Conservation (phyloP, 1,140 invertebrate genomes). For the Colletes gigas region DNA sequence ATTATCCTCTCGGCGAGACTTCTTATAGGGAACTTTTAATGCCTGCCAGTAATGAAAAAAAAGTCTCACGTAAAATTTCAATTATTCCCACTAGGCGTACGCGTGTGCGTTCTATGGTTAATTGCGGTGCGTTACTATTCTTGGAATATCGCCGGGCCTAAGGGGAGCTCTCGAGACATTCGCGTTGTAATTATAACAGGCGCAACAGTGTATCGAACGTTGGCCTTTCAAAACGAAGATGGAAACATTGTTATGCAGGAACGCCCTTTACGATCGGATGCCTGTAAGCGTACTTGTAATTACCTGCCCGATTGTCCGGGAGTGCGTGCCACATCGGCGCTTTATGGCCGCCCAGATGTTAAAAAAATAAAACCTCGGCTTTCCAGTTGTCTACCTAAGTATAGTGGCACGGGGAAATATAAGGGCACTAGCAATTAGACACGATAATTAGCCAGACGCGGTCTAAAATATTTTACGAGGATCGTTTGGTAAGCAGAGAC, state of each 20-base stretch:
- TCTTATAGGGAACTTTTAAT: background rate
- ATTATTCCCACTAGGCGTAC: background rate
- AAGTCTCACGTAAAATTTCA: slow-evolving; percentile 19
- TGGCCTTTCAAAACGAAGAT: slow-evolving; percentile 40
- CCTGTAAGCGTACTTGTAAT: slow-evolving; percentile 44
- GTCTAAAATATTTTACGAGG: too few relatives aligned
- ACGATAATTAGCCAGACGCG: too few relatives aligned
- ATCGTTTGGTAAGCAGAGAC: too few relatives aligned
- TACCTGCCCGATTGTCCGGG: slow-evolving; percentile 49
- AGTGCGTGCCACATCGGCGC: slow-evolving; percentile 8
- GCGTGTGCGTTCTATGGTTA: background rate
- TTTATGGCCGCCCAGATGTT: background rate
- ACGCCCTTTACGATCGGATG: slow-evolving; percentile 51
- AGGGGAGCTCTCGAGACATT: slow-evolving; percentile 9
- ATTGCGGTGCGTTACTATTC: slow-evolving; percentile 28
- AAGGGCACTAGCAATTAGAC: too few relatives aligned
- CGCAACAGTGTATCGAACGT: slow-evolving; percentile 16
- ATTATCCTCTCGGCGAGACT: slow-evolving; percentile 6
- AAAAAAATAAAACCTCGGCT: slow-evolving; percentile 35
- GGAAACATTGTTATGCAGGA: slow-evolving; percentile 44
- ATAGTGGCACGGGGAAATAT: too few relatives aligned
- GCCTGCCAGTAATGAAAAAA: background rate
- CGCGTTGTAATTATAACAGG: slow-evolving; percentile 50
- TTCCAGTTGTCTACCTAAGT: background rate
- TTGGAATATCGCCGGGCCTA: background rate